These are phyloP conservation scores for Pocillopora meandrina DNA, from an alignment of 92 coral and sea anemone genomes.

Conservation along the genomic window DNA sequence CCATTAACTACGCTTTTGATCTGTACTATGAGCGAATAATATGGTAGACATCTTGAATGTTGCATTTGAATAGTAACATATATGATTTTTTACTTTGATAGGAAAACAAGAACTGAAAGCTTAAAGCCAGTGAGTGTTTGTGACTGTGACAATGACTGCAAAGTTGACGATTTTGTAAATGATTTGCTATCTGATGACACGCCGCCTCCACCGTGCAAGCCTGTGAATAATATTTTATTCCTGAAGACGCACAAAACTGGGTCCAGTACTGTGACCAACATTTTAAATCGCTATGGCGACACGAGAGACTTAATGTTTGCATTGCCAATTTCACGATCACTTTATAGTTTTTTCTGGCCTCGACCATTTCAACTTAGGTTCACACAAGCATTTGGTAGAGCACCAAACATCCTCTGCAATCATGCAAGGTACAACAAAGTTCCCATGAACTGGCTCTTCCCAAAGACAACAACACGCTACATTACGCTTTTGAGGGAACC, in stretches of 20 bases:
- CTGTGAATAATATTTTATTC: constrained; percentile 1
- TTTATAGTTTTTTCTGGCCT: constrained; percentile 24
- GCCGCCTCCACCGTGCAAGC: constrained; percentile 6
- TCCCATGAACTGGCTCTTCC: constrained; percentile 59
- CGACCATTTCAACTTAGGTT: constrained; percentile 3
- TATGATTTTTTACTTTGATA: background rate
- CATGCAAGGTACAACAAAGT: constrained; percentile 69
- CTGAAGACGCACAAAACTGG: constrained; percentile 27
- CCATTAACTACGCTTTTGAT: no score
- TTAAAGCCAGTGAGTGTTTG: background rate
- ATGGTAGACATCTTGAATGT: no score
- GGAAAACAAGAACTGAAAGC: background rate
- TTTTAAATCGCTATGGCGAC: constrained; percentile 20
- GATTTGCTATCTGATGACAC: background rate
- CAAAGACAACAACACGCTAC: constrained; percentile 52
- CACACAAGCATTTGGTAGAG: background rate
- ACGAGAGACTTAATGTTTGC: constrained; percentile 6
- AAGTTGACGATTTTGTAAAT: background rate
- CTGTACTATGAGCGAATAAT: no score
- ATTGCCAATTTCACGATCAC: background rate
- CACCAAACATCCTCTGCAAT: constrained; percentile 76
- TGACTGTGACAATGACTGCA: background rate
- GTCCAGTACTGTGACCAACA: constrained; percentile 12
- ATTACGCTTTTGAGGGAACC: constrained; percentile 72
- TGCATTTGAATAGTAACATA: no score